Percentiles rank a stretch among this genome's conserved stretches.
Evolutionary conservation across 1,140 invertebrate species (phyloP).

Genomic region (Neodiprion virginianus): DNA sequence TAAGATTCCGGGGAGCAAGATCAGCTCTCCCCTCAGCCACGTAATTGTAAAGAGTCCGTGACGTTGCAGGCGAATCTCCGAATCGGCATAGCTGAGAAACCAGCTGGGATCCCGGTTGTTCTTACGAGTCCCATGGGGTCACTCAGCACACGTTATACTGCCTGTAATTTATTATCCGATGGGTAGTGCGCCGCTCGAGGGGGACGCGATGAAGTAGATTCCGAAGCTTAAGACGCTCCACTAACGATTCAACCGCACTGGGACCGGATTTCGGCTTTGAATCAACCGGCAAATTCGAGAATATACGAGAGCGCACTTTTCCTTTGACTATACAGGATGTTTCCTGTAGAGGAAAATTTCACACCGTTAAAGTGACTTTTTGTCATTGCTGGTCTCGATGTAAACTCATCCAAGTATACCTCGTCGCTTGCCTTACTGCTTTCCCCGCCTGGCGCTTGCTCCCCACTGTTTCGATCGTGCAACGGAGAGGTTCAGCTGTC

Average conservation of each 20-base stretch:
- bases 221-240: background rate
- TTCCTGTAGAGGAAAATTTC: background rate
- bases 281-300: too few species aligned
- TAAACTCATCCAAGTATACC: too few species aligned
- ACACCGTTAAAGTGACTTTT: background rate
- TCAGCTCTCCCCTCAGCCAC: background rate
- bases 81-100: background rate
- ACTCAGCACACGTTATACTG: conserved; percentile 4
- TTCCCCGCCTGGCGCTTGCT: too few species aligned
- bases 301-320: too few species aligned
- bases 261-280: too few species aligned
- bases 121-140: background rate
- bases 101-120: background rate
- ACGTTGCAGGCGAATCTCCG: background rate
- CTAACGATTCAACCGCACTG: background rate
- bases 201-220: background rate
- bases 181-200: background rate
- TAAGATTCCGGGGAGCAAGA: background rate
- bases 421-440: too few species aligned
- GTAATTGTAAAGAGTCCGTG: background rate
- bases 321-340: too few species aligned
- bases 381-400: too few species aligned
- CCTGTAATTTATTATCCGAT: background rate
- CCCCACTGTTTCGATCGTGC: too few species aligned
- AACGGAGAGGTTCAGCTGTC: too few species aligned